Evolutionary conservation across 2,888 invertebrate species (phyloP).

Genomic region (Nipponacmea schrenckii): DNA sequence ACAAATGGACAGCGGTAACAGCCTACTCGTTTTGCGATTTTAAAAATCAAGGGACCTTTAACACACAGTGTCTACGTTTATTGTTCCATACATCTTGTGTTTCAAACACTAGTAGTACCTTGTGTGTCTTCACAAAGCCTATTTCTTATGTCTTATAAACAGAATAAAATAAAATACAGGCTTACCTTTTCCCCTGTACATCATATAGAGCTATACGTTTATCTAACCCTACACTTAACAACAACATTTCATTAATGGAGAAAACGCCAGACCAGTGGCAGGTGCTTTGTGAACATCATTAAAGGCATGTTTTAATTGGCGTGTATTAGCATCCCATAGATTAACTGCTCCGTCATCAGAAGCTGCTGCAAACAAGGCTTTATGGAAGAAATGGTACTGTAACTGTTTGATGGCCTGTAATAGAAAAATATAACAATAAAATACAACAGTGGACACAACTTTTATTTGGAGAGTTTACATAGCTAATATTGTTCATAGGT

Average conservation of each 20-base stretch:
- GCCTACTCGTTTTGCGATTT: too few relatives aligned
- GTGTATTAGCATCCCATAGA: conserved; percentile 65
- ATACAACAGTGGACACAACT: background rate
- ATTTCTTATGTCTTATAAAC: too few relatives aligned
- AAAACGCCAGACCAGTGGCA: conserved; percentile 67
- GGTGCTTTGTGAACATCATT: conserved; percentile 62
- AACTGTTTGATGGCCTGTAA: conserved; percentile 62
- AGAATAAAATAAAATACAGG: too few relatives aligned
- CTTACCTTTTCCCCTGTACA: conserved; percentile 60
- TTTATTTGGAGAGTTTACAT: too few relatives aligned
- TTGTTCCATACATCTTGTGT: too few relatives aligned
- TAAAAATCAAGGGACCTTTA: too few relatives aligned
- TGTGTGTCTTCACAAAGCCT: too few relatives aligned
- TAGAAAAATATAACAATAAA: background rate
- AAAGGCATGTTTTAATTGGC: conserved; percentile 61
- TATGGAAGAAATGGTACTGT: conserved; percentile 58
- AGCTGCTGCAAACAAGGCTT: conserved; percentile 61
- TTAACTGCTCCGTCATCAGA: conserved; percentile 65
- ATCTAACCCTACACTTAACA: conserved; percentile 68
- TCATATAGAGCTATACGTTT: conserved; percentile 67
- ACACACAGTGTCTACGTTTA: too few relatives aligned
- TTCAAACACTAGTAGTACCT: too few relatives aligned
- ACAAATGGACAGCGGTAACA: too few relatives aligned
- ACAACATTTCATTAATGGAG: conserved; percentile 68
- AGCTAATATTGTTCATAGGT: too few relatives aligned